Percentiles rank a stretch among this genome's conserved stretches.
Evolutionary conservation across 2,113 vertebrate genomes (phyloP).

Genomic region (Manacus vitellinus): DNA sequence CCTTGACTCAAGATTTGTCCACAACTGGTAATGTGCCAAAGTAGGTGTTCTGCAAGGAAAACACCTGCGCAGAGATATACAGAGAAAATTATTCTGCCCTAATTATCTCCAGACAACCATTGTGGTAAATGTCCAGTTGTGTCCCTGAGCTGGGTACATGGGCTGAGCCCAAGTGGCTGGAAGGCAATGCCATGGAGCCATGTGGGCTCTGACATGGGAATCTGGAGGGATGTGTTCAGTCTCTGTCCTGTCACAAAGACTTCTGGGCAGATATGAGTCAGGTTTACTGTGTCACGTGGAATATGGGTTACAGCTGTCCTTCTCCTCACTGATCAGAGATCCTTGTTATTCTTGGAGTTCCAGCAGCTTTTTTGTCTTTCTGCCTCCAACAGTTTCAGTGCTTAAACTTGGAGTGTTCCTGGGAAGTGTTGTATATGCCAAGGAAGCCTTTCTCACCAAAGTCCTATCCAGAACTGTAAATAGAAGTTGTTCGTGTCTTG

Average conservation of each 20-base stretch:
- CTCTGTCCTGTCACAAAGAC: background rate
- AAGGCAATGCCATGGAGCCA: fast-evolving
- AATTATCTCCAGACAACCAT: background rate
- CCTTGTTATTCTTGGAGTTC: background rate
- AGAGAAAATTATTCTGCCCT: background rate
- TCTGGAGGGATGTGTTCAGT: background rate
- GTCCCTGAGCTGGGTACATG: background rate
- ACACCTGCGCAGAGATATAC: background rate
- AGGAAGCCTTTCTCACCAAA: background rate
- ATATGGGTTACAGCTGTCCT: background rate
- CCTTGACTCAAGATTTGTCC: background rate
- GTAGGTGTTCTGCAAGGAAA: background rate
- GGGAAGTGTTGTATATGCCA: background rate
- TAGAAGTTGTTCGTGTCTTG: background rate
- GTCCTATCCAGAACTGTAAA: background rate
- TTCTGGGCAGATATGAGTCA: background rate
- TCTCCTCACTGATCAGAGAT: background rate
- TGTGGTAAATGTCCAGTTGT: background rate
- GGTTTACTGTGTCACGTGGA: background rate
- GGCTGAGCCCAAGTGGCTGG: background rate
- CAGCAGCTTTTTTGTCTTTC: background rate
- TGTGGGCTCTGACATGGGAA: background rate
- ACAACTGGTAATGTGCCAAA: background rate
- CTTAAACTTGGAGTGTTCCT: background rate
- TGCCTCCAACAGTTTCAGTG: background rate